Evolutionary conservation across 1,140 invertebrate species (phyloP).

Genomic region (Lasaia peninsularis): DNA sequence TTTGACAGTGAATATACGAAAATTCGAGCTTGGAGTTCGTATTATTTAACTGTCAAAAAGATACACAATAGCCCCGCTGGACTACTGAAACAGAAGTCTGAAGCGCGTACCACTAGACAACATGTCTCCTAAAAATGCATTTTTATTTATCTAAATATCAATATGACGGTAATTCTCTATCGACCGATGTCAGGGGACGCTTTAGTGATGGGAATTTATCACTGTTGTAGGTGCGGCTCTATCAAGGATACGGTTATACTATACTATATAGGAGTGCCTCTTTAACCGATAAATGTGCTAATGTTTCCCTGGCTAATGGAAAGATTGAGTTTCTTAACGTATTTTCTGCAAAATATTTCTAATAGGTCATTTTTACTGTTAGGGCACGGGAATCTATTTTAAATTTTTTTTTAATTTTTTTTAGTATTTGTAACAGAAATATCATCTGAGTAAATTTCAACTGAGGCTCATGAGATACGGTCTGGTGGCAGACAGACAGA

Average conservation of each 20-base stretch:
- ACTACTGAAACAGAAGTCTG: too few relatives aligned
- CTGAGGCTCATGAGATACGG: too few relatives aligned
- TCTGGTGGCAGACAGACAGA: too few relatives aligned
- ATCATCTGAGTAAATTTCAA: too few relatives aligned
- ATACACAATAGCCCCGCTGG: too few relatives aligned
- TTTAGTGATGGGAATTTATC: slow-evolving; percentile 62
- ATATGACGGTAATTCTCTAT: slow-evolving; percentile 43
- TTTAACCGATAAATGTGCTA: slow-evolving; percentile 40
- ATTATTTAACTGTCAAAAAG: too few relatives aligned
- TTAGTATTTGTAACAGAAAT: too few relatives aligned
- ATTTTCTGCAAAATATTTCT: slow-evolving; percentile 1
- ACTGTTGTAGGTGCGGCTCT: slow-evolving; percentile 45
- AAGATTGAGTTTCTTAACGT: slow-evolving; percentile 38
- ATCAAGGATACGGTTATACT: slow-evolving; percentile 53
- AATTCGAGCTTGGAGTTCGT: too few relatives aligned
- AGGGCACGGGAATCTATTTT: too few relatives aligned
- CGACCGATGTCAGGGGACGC: slow-evolving; percentile 58
- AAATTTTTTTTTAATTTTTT: too few relatives aligned
- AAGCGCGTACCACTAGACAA: not conserved
- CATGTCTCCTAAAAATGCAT: slow-evolving; percentile 41
- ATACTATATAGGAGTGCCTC: slow-evolving; percentile 51
- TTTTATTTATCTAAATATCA: slow-evolving; percentile 64
- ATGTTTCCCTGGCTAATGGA: slow-evolving; percentile 53
- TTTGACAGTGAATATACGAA: too few relatives aligned
- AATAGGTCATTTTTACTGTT: too few relatives aligned